Evolutionary conservation across 2,797 vertebrate genomes (phyloP).

Genomic region (Centropyge bicolor): DNA sequence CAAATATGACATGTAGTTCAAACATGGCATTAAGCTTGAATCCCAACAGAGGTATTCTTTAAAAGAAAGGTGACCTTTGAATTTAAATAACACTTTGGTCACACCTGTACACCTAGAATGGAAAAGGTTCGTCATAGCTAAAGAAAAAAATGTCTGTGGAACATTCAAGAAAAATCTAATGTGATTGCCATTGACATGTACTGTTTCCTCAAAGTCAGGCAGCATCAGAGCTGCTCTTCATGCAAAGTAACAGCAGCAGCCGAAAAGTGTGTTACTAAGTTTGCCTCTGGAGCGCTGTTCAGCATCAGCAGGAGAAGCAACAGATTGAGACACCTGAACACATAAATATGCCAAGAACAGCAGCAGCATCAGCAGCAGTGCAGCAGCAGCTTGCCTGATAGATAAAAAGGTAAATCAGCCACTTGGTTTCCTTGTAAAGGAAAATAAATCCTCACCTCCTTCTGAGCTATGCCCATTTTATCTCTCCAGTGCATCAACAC

Average conservation of each 20-base stretch:
- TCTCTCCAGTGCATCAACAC: conserved; percentile 99
- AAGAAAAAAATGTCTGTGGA: conserved; percentile 16
- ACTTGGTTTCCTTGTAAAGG: not conserved
- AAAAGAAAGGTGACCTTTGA: not conserved
- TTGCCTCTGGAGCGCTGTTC: conserved; percentile 31
- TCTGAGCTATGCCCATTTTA: conserved; percentile 98
- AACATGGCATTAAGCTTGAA: not conserved
- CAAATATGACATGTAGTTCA: not conserved
- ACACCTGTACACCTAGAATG: not conserved
- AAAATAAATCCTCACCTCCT: conserved; percentile 90
- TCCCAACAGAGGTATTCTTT: not conserved
- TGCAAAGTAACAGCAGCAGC: conserved; percentile 52
- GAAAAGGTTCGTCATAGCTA: not conserved
- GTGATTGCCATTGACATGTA: not conserved
- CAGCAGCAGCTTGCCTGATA: conserved; percentile 15
- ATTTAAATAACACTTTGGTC: not conserved
- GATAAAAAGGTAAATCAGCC: conserved; percentile 20
- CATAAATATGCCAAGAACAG: conserved; percentile 27
- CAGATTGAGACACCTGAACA: conserved; percentile 32
- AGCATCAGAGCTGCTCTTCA: conserved; percentile 40
- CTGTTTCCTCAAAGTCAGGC: conserved; percentile 16
- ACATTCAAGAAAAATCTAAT: conserved; percentile 1
- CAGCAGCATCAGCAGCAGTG: no score
- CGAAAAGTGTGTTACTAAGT: conserved; percentile 30
- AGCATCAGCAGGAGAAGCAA: conserved; percentile 60